Conservation (phyloP, 2,888 invertebrate genomes). For the Phoenoteleia sp. region DNA sequence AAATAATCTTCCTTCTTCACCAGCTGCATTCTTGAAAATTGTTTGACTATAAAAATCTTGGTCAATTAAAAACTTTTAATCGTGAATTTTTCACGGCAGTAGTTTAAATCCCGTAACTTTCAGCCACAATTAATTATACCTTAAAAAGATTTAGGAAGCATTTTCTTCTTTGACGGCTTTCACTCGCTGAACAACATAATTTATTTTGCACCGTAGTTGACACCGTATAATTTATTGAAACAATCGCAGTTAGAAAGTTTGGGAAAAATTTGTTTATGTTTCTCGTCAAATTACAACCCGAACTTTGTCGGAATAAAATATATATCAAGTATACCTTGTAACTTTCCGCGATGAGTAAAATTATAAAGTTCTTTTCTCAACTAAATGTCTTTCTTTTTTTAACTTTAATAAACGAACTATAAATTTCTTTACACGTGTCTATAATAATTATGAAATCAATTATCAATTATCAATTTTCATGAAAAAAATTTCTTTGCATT, state of each 20-base stretch:
- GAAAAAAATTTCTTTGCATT: too few relatives aligned
- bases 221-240: neutral
- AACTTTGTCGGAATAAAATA: neutral
- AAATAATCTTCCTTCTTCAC: too few relatives aligned
- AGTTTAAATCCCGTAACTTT: neutral
- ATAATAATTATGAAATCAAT: too few relatives aligned
- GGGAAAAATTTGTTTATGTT: neutral
- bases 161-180: neutral
- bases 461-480: too few relatives aligned
- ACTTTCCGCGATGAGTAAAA: neutral
- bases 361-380: too few relatives aligned
- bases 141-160: neutral
- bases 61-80: too few relatives aligned
- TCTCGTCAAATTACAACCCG: neutral
- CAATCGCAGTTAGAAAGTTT: neutral
- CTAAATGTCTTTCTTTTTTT: too few relatives aligned
- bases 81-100: too few relatives aligned
- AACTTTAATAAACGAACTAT: too few relatives aligned
- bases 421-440: too few relatives aligned
- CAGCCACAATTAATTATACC: neutral
- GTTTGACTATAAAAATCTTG: too few relatives aligned
- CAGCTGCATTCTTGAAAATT: too few relatives aligned
- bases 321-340: neutral
- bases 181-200: neutral
- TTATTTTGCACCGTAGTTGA: neutral